These are phyloP conservation scores for Dolichopus griseipennis DNA, from an alignment of 2,888 invertebrate species.

Conservation along the genomic window DNA sequence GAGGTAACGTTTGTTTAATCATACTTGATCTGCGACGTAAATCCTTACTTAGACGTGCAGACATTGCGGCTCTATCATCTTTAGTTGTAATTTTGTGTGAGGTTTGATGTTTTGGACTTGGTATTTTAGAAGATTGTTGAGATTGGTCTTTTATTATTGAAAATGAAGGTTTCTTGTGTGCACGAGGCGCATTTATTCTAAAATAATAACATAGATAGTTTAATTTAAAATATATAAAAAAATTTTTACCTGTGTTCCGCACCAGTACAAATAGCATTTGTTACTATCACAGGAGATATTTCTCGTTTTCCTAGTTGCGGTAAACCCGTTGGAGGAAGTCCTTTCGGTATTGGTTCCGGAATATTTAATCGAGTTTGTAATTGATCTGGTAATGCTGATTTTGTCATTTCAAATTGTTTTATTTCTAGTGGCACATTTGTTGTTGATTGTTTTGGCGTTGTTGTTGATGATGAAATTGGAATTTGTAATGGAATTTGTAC, in stretches of 20 bases:
- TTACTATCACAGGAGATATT: slow-evolving; percentile 38
- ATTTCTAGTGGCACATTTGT: slow-evolving; percentile 24
- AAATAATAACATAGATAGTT: neutral
- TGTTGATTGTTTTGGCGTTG: slow-evolving; percentile 24
- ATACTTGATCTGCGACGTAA: slow-evolving; percentile 7
- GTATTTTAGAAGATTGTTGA: slow-evolving; percentile 47
- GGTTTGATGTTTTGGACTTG: slow-evolving; percentile 34
- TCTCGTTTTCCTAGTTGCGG: slow-evolving; percentile 24
- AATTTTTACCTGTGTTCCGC: slow-evolving; percentile 36
- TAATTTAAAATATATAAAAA: neutral
- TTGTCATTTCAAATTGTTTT: slow-evolving; percentile 8
- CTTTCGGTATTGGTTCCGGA: slow-evolving; percentile 10
- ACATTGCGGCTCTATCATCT: slow-evolving; percentile 13
- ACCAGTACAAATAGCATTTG: slow-evolving; percentile 37
- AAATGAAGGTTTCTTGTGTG: slow-evolving; percentile 59
- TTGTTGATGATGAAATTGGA: slow-evolving; percentile 19
- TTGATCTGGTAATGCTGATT: slow-evolving; percentile 5
- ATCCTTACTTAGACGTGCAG: slow-evolving; percentile 18
- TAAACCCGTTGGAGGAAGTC: slow-evolving; percentile 19
- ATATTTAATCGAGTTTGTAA: slow-evolving; percentile 7
- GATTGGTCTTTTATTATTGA: slow-evolving; percentile 56
- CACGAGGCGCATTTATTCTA: slow-evolving; percentile 43
- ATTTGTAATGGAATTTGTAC: slow-evolving; percentile 25
- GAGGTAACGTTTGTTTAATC: slow-evolving; percentile 20
- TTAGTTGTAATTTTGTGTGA: neutral